Conservation (phyloP, 2,888 invertebrate genomes). For the Aethes cnicana region DNA sequence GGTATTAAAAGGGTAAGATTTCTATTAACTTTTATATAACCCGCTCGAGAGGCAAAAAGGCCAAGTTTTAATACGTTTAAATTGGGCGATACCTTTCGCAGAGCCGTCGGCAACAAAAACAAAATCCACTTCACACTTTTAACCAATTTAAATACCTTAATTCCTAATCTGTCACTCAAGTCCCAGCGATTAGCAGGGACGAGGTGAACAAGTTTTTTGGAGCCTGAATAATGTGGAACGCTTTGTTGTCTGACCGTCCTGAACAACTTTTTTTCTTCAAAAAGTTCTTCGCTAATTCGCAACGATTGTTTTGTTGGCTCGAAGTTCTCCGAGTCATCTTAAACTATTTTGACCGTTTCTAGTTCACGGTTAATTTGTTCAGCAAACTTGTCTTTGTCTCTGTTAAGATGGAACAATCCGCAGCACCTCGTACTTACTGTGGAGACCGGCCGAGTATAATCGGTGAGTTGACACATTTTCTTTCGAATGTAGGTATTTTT, state of each 20-base stretch:
- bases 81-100: constrained; percentile 8
- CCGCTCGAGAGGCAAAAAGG: not conserved
- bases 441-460: too few species aligned
- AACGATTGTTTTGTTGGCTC: not conserved
- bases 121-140: constrained; percentile 28
- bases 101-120: constrained; percentile 21
- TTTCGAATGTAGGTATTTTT: too few species aligned
- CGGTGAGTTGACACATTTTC: too few species aligned
- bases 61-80: not conserved
- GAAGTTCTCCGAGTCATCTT: not conserved
- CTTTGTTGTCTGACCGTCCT: constrained; percentile 12
- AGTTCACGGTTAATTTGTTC: too few species aligned
- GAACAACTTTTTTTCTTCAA: not conserved
- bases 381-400: too few species aligned
- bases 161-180: constrained; percentile 29
- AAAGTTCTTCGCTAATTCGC: constrained; percentile 5
- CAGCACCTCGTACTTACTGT: too few species aligned
- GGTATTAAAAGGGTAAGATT: not conserved
- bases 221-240: constrained; percentile 12
- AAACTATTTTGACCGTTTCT: not conserved
- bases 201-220: constrained; percentile 25
- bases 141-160: constrained; percentile 31
- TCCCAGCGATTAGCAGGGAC: constrained; percentile 23
- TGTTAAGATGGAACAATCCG: too few species aligned
- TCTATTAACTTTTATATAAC: constrained; percentile 1